Conservation (phyloP, 2,797 vertebrate species). For the Thamnophis elegans region DNA sequence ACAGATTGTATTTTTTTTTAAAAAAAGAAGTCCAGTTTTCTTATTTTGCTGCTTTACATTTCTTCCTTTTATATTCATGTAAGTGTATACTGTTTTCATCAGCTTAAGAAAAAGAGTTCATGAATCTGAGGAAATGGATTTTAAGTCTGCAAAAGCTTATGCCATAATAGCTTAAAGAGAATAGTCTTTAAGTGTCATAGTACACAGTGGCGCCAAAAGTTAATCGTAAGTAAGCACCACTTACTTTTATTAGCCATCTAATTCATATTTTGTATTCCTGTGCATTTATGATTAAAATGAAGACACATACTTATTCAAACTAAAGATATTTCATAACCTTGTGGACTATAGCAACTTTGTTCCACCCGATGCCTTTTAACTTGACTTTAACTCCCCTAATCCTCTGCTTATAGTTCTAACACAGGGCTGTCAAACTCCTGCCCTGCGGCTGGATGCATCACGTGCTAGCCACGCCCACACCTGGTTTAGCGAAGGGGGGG, state of each 20-base stretch:
- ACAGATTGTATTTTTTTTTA: neutral
- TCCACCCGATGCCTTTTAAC: neutral
- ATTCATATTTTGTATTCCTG: neutral
- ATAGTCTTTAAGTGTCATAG: neutral
- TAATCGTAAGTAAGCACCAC: neutral
- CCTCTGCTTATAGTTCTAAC: neutral
- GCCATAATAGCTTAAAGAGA: neutral
- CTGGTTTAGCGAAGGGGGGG: too few relatives aligned
- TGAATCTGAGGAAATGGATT: neutral
- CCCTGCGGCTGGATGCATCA: too few relatives aligned
- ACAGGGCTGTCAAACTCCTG: too few relatives aligned
- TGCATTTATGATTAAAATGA: neutral
- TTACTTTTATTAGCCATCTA: neutral
- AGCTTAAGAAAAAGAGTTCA: neutral
- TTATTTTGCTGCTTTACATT: neutral
- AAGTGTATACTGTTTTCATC: neutral
- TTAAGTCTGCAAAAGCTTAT: neutral
- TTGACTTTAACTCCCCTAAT: neutral
- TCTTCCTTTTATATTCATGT: neutral
- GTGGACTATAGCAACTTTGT: neutral
- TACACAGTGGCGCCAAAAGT: neutral
- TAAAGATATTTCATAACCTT: neutral
- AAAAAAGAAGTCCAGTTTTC: neutral
- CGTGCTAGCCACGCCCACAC: accelerated
- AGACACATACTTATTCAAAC: neutral